Conservation (phyloP, 35 echinoderm and acorn worm genomes). For the Heliocidaris erythrogramma region DNA sequence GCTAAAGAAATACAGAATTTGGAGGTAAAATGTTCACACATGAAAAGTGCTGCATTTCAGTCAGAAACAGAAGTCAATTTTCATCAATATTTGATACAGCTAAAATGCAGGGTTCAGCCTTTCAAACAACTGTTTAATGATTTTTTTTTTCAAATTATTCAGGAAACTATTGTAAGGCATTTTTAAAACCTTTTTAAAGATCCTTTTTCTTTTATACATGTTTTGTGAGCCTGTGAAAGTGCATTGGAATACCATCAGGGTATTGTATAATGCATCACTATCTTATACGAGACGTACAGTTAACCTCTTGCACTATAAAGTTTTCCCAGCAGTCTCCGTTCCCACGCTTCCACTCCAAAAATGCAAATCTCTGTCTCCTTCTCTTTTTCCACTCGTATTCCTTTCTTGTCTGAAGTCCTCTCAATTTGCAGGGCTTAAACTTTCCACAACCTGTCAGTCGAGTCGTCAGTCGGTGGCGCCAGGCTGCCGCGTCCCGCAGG, state of each 20-base stretch:
- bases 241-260: conserved; percentile 11
- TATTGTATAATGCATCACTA: conserved; percentile 13
- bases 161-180: not conserved
- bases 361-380: not conserved
- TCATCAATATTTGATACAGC: too few species aligned
- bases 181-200: too few species aligned
- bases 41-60: too few species aligned
- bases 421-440: conserved; percentile 32
- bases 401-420: not conserved
- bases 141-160: not conserved
- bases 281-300: not conserved
- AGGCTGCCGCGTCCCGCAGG: conserved; percentile 27
- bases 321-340: not conserved
- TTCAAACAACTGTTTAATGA: not conserved
- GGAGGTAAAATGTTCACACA: too few species aligned
- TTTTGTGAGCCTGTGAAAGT: not conserved
- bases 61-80: too few species aligned
- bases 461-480: conserved; percentile 1
- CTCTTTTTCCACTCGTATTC: not conserved
- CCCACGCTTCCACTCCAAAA: not conserved
- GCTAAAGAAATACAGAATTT: too few species aligned
- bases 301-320: not conserved
- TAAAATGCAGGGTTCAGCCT: too few species aligned
- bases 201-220: not conserved
- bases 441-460: not conserved